Evolutionary conservation across 1,140 invertebrate genomes (phyloP).

Genomic region (Rhagoletis pomonella): DNA sequence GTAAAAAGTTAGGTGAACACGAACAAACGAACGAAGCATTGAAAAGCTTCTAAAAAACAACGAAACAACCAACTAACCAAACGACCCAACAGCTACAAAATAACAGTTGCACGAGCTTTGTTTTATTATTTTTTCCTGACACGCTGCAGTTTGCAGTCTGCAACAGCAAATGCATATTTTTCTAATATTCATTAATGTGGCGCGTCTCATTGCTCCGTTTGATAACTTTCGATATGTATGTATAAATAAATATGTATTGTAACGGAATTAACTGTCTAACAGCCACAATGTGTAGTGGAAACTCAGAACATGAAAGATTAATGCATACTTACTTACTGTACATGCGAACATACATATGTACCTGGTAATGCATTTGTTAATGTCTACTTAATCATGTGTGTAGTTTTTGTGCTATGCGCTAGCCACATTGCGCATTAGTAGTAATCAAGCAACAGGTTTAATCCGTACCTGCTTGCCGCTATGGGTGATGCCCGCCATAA

Average conservation of each 20-base stretch:
- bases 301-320: background rate
- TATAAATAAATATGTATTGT: background rate
- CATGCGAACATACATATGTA: background rate
- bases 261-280: slow-evolving; percentile 16
- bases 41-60: background rate
- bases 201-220: background rate
- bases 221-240: background rate
- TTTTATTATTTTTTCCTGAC: background rate
- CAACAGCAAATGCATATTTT: slow-evolving; percentile 3
- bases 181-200: background rate
- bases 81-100: background rate
- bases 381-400: slow-evolving; percentile 3
- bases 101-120: background rate
- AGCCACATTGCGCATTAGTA: background rate
- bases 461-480: background rate
- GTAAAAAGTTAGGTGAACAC: background rate
- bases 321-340: background rate
- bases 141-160: background rate
- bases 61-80: background rate
- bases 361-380: background rate
- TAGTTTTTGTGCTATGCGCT: background rate
- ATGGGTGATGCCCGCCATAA: background rate
- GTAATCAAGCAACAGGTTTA: slow-evolving; percentile 40
- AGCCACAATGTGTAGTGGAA: background rate
- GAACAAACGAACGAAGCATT: background rate